phyloP scores from a whole-genome alignment of 2,113 vertebrate genomes.

The Vulpes lagopus region DNA sequence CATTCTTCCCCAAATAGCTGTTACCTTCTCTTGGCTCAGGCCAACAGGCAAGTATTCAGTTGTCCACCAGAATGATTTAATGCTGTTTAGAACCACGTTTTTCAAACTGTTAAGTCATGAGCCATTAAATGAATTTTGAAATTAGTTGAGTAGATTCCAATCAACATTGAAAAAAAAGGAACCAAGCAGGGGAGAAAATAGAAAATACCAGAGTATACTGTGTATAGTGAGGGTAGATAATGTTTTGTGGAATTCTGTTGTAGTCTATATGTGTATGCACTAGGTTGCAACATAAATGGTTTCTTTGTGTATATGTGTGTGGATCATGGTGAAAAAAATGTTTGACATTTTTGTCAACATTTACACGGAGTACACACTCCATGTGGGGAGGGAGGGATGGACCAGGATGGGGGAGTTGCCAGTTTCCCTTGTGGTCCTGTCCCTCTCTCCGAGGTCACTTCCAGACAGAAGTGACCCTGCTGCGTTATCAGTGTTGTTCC shows the following conservation, averaged over 20 bases:
- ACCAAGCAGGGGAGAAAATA: neutral
- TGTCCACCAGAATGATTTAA: neutral
- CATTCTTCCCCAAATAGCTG: neutral
- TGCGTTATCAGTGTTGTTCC: neutral
- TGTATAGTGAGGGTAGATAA: neutral
- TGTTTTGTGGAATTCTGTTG: neutral
- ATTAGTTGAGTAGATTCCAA: neutral
- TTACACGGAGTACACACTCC: neutral
- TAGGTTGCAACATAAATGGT: neutral
- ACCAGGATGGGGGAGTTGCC: neutral
- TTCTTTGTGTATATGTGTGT: neutral
- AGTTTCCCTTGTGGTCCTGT: neutral
- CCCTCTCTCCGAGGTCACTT: neutral
- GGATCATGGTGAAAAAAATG: neutral
- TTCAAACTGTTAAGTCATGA: constrained; percentile 4
- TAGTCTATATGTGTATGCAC: neutral
- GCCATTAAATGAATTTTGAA: neutral
- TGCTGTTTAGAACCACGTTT: neutral
- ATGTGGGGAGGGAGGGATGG: too few species aligned
- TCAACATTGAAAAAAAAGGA: neutral
- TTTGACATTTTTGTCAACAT: neutral
- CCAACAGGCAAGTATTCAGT: neutral
- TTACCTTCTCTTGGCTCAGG: neutral
- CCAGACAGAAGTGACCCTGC: neutral
- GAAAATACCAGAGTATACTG: neutral